Conservation (phyloP, 1,140 invertebrate genomes). For the Telenomus remus region DNA sequence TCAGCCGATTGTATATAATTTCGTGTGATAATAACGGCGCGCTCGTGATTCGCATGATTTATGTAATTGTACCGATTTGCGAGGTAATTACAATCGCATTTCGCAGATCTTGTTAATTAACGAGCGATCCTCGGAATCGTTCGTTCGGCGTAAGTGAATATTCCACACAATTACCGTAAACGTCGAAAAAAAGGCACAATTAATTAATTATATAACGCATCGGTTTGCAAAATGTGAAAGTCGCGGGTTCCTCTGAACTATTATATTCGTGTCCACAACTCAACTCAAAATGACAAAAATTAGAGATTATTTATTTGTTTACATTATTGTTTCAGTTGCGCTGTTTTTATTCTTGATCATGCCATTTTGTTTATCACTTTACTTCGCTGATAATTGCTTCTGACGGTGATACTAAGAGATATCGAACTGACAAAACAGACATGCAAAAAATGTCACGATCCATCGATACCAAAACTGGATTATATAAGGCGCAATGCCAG, state of each 20-base stretch:
- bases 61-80: slow-evolving; percentile 23
- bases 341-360: no score
- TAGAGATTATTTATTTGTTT: no score
- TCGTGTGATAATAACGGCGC: background rate
- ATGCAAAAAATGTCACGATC: slow-evolving; percentile 10
- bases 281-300: slow-evolving; percentile 19
- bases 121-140: slow-evolving; percentile 6
- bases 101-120: slow-evolving; percentile 24
- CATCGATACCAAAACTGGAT: slow-evolving; percentile 3
- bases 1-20: slow-evolving; percentile 40
- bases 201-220: slow-evolving; percentile 39
- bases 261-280: slow-evolving; percentile 29
- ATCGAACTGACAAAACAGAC: slow-evolving; percentile 21
- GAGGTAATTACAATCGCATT: slow-evolving; percentile 8
- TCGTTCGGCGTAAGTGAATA: slow-evolving; percentile 10
- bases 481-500: slow-evolving; percentile 27
- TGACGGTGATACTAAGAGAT: no score
- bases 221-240: slow-evolving; percentile 41
- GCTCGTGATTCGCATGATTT: slow-evolving; percentile 27
- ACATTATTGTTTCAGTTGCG: slow-evolving; percentile 22
- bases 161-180: slow-evolving; percentile 4
- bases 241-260: slow-evolving; percentile 22
- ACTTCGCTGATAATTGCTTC: no score
- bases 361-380: no score
- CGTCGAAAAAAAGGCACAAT: slow-evolving; percentile 23